Evolutionary conservation across 2,797 vertebrate genomes (phyloP).

Genomic region (Chrosomus eos): DNA sequence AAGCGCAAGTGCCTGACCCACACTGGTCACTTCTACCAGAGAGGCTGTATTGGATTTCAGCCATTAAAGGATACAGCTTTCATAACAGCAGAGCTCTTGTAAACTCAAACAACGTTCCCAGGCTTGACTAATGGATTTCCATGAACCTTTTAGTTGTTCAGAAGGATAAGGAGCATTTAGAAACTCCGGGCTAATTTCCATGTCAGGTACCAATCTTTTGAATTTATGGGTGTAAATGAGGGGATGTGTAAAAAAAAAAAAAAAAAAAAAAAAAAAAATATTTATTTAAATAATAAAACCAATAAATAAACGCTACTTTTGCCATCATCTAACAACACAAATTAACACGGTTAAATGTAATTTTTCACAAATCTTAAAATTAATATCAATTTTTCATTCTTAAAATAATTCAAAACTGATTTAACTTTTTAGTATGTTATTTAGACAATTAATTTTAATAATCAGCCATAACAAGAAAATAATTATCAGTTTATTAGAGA

Average conservation of each 20-base stretch:
- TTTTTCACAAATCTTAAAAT: not conserved
- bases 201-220: not conserved
- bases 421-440: not conserved
- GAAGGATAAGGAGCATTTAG: not conserved
- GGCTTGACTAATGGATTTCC: not conserved
- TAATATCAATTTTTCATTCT: not conserved
- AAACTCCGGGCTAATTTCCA: not conserved
- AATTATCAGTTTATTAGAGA: not conserved
- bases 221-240: too few species aligned
- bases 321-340: not conserved
- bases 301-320: not conserved
- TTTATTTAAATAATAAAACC: not conserved
- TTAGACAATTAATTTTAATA: not conserved
- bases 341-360: not conserved
- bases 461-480: too few species aligned
- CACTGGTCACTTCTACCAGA: not conserved
- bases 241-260: not conserved
- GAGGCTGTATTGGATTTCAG: conserved; percentile 18
- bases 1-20: conserved; percentile 1
- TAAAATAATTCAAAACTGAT: not conserved
- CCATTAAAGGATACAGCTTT: conserved; percentile 28
- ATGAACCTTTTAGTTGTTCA: not conserved
- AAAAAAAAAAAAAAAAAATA: not conserved
- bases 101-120: not conserved
- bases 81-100: not conserved